Base-by-base conservation (phyloP, 2,888 invertebrate genomes). In the Auanema freiburgensis region DNA sequence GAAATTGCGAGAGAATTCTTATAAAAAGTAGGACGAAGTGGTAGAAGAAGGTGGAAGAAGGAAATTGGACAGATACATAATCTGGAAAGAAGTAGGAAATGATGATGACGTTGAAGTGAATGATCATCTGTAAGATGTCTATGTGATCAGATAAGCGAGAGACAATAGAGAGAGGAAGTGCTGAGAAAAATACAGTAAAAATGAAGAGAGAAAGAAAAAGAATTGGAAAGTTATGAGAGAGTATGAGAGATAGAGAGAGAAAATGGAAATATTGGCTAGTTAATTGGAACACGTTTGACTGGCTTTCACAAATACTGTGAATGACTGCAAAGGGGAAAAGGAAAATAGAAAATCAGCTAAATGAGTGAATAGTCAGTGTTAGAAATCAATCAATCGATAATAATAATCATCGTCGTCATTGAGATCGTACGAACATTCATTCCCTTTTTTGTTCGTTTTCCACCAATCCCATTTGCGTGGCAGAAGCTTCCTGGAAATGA, bases 111-210 rank as follows among this genome's bases (percentile, higher is more conserved):
- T 18, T 23, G 16, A 23, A 59, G 41, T 33, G 51, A 16, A 42
- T 16, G 18, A 59, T 59, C 59, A 59, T 59, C 59, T 59, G 42
- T 21, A 59, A 52, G 42, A 12, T 12, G n/a, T 41, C 23, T 40
- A 14, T 5, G 21, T 50, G 24, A 33, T 54, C 10, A 54, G 10
- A 23, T 42, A n/a, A 43, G 25, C 2, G 41, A 23, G 49, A 40
- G 43, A 21, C 49, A 59, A 50, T 50, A 50, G 58, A 63, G 63
- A 58, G 56, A 56, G 51, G 57, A 57, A 58, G 40, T 21, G 50
- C 16, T 25, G 50, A 8, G 24, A 49, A 24, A 40, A 11, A 49
- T 23, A 59, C 49, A 59, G 59, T 43, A 18, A 33, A 11, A 1
- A 41, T 51, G 50, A 25, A 10, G 59, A 23, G 21, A 43, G 43